Percentiles rank a stretch among this genome's conserved stretches.
Conservation (phyloP, 1,140 invertebrate genomes). For the Neodiprion fabricii region DNA sequence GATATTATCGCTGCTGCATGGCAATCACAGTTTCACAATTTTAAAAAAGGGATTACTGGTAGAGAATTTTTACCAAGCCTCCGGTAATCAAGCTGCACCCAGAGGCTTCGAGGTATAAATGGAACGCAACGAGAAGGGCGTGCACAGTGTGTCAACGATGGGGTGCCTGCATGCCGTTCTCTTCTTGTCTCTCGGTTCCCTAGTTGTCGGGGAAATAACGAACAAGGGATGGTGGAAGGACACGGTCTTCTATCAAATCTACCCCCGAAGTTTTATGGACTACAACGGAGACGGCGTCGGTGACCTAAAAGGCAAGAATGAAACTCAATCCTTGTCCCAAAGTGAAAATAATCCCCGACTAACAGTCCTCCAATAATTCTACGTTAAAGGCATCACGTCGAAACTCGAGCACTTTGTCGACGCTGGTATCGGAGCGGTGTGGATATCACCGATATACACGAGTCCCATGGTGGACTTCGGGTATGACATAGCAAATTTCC, state of each 20-base stretch:
- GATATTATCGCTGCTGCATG: no score
- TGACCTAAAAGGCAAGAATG: slow-evolving; percentile 70
- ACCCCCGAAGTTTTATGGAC: slow-evolving; percentile 79
- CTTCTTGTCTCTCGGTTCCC: slow-evolving; percentile 24
- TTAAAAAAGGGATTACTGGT: no score
- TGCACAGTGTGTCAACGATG: slow-evolving; percentile 29
- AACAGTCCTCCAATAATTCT: not conserved
- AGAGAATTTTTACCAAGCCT: no score
- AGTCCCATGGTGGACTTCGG: slow-evolving; percentile 74
- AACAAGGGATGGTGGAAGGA: slow-evolving; percentile 74
- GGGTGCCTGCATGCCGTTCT: slow-evolving; percentile 20
- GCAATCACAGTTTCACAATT: no score
- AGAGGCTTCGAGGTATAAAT: not conserved
- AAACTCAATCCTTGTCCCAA: not conserved
- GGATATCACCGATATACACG: slow-evolving; percentile 72
- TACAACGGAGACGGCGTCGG: slow-evolving; percentile 76
- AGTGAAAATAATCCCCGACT: not conserved
- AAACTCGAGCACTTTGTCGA: slow-evolving; percentile 60
- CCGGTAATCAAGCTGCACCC: no score
- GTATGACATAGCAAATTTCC: slow-evolving; percentile 71
- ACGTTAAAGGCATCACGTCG: slow-evolving; percentile 48
- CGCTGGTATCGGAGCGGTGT: slow-evolving; percentile 63
- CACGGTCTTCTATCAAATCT: slow-evolving; percentile 80
- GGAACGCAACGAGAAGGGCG: not conserved
- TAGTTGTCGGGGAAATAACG: slow-evolving; percentile 38